A percentile compares a stretch with the other conserved stretches of the same genome.
These are phyloP conservation scores for Alcis repandata DNA, from an alignment of 2,888 invertebrate genomes.

Conservation along the genomic window DNA sequence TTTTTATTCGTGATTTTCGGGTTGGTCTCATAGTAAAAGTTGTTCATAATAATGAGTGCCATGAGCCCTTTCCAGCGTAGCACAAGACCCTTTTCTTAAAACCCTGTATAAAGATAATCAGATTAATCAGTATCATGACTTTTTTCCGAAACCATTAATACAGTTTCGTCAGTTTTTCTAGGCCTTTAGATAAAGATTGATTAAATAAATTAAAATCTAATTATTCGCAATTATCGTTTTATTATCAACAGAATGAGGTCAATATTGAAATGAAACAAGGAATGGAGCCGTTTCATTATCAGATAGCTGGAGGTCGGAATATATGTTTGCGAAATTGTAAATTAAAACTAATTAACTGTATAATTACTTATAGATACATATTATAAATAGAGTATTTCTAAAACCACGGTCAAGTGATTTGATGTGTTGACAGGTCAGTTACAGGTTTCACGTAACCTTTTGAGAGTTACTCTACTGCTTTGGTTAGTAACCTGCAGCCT, in stretches of 20 bases:
- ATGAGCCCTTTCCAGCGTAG: too few species aligned
- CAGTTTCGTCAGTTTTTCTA: too few species aligned
- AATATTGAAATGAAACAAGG: conserved; percentile 48
- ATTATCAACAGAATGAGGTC: conserved; percentile 49
- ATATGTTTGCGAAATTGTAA: conserved; percentile 31
- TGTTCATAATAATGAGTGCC: too few species aligned
- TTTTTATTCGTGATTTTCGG: too few species aligned
- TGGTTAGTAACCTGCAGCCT: background rate
- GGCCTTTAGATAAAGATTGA: background rate
- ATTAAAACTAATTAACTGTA: conserved; percentile 17
- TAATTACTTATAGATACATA: too few species aligned
- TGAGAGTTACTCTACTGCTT: background rate
- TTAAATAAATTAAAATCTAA: background rate
- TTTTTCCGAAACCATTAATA: too few species aligned
- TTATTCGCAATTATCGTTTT: conserved; percentile 11
- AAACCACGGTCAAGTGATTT: conserved; percentile 20
- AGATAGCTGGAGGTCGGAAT: conserved; percentile 26
- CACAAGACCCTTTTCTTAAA: too few species aligned
- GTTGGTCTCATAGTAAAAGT: too few species aligned
- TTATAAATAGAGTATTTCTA: conserved; percentile 8
- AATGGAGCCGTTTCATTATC: conserved; percentile 44
- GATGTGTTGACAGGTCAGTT: conserved; percentile 6
- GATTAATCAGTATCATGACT: too few species aligned
- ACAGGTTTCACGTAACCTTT: background rate
- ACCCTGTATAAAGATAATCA: too few species aligned